Conservation (phyloP, 2,113 vertebrate genomes). For the Macaca nemestrina region DNA sequence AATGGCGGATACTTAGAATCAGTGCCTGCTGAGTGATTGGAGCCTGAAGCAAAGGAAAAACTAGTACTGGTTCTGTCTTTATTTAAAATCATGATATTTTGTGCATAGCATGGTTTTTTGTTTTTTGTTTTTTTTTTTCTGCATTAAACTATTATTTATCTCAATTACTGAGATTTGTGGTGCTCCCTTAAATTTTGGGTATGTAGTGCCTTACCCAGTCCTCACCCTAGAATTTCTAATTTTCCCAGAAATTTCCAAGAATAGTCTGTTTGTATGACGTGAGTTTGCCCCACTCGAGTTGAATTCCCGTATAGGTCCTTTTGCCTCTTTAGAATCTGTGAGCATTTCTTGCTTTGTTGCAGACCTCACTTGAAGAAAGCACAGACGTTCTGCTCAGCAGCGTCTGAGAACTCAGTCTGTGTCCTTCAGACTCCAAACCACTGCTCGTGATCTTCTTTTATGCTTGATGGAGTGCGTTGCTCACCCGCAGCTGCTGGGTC, state of each 20-base stretch:
- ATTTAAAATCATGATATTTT: not conserved
- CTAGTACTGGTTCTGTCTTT: not conserved
- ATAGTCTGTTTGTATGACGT: too few relatives aligned
- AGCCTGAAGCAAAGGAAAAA: not conserved
- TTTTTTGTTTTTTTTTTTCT: not conserved
- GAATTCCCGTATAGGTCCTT: not conserved
- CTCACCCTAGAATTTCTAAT: not conserved
- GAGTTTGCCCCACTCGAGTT: not conserved
- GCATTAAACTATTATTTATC: not conserved
- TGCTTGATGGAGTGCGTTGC: not conserved
- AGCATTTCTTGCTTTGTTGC: not conserved
- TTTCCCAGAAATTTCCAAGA: not conserved
- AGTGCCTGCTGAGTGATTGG: not conserved
- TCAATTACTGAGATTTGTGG: not conserved
- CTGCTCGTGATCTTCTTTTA: not conserved
- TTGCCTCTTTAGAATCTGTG: not conserved
- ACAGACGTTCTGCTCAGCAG: not conserved
- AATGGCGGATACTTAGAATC: too few relatives aligned
- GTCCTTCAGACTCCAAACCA: not conserved
- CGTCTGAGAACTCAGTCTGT: not conserved
- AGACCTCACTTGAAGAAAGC: not conserved
- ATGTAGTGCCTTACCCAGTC: not conserved
- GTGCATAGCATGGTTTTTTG: not conserved
- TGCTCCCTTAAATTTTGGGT: not conserved
- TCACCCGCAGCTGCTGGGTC: accelerated